These are phyloP conservation scores for Caenorhabditis sp. DNA, from an alignment of 2,888 invertebrate genomes.

Conservation along the genomic window DNA sequence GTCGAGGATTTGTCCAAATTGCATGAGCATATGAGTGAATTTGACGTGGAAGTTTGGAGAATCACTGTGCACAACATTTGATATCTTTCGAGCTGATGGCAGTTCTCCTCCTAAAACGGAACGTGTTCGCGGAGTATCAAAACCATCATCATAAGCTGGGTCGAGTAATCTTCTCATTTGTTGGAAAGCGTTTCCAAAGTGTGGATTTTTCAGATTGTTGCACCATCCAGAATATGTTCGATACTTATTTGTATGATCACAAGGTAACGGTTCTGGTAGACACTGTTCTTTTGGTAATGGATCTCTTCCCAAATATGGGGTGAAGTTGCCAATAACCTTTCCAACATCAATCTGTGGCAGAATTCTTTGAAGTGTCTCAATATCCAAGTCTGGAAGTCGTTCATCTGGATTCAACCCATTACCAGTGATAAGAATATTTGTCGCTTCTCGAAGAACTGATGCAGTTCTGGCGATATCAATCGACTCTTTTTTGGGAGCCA, in stretches of 20 bases:
- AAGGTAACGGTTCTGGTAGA: constrained; percentile 68
- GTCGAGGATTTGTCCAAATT: constrained; percentile 90
- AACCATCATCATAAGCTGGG: constrained; percentile 84
- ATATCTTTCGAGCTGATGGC: constrained; percentile 64
- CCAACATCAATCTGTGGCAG: constrained; percentile 67
- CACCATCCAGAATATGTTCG: constrained; percentile 84
- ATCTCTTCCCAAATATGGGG: constrained; percentile 56
- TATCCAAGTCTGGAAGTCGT: constrained; percentile 64
- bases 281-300: constrained; percentile 62
- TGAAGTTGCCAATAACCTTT: constrained; percentile 65
- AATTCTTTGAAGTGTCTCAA: constrained; percentile 62
- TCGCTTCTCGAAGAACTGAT: constrained; percentile 66
- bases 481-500: constrained; percentile 69
- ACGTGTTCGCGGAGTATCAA: constrained; percentile 64
- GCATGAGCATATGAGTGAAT: constrained; percentile 79
- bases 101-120: constrained; percentile 57
- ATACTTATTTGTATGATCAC: constrained; percentile 75
- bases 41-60: constrained; percentile 61
- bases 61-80: constrained; percentile 63
- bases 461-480: constrained; percentile 68
- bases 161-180: constrained; percentile 64
- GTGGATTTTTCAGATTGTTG: constrained; percentile 77
- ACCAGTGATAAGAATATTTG: constrained; percentile 67
- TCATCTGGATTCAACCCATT: constrained; percentile 60
- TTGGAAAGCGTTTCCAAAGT: constrained; percentile 68